Evolutionary conservation across 1,140 invertebrate genomes (phyloP), one percentile per base, ranked within the genome.

Genomic region (Adoxophyes honmai): DNA sequence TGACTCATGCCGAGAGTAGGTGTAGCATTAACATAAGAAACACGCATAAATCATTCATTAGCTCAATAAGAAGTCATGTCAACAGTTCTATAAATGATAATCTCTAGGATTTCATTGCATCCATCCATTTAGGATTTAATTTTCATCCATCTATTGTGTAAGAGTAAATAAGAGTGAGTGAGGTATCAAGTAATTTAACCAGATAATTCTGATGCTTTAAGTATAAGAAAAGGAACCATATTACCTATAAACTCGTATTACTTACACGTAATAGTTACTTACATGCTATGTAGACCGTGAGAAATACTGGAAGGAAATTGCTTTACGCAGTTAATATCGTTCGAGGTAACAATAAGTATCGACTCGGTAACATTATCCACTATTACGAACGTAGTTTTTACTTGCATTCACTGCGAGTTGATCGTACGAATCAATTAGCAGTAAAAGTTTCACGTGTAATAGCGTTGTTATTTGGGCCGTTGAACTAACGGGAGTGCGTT

Each of bases 401-500:
- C 54, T 64, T 64, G 55, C 60, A 64, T 65, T 56, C 59, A 60
- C 67, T 65, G 65, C 62, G 62, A 64, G 64, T 60, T 55, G 53
- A 54, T 56, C 60, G 52, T 62, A 63, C 57, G 63, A 62, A 66
- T 66, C 57, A 56, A 62, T 62, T 67, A 52, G 33, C 55, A 62
- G 61, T 58, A 63, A 70, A 67, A 70, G 69, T 68, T 73, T 71
- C 66, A 70, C 62, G 66, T 65, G 53, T 57, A 53, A 63, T 65
- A 58, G 63, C 71, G 51, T 73, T 57, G 58, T 67, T 73, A 78
- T 81, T 75, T 79, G 56, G 78, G 76, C 78, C 79, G 71, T 77
- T 78, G 76, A 81, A 79, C 81, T 81, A 82, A 78, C 74, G 70
- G 76, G 69, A 68, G 66, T 66, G 59, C 61, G 68, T 71, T 74